Conservation (phyloP, 2,888 invertebrate genomes). For the Zhuqinia jingwanae region DNA sequence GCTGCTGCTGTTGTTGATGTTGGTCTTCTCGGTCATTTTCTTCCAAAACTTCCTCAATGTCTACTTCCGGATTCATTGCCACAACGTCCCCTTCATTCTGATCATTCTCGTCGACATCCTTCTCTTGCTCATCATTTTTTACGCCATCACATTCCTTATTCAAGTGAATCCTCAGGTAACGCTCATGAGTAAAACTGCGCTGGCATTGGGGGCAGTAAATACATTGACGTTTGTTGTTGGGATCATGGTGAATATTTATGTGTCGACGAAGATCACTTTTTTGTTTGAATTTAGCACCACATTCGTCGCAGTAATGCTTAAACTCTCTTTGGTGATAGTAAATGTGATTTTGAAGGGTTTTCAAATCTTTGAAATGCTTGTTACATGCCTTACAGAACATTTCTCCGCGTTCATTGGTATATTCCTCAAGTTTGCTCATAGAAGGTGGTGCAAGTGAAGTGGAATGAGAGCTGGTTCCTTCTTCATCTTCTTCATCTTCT, state of each 20-base stretch:
- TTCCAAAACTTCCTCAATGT: slow-evolving; percentile 36
- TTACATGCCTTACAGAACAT: slow-evolving; percentile 65
- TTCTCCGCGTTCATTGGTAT: slow-evolving; percentile 62
- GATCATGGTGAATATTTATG: slow-evolving; percentile 64
- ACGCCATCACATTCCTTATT: slow-evolving; percentile 49
- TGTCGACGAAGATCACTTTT: slow-evolving; percentile 67
- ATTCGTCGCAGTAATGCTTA: slow-evolving; percentile 60
- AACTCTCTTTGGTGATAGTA: slow-evolving; percentile 68
- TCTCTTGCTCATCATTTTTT: background rate
- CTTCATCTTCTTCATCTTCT: background rate
- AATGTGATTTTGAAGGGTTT: slow-evolving; percentile 60
- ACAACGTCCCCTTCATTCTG: background rate
- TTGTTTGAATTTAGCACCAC: slow-evolving; percentile 71
- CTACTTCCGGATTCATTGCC: background rate
- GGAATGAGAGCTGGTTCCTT: background rate
- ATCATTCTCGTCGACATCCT: background rate
- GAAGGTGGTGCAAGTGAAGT: slow-evolving; percentile 58
- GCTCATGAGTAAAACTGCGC: slow-evolving; percentile 65
- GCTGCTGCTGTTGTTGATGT: background rate
- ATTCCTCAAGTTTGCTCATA: slow-evolving; percentile 61
- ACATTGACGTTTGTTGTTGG: slow-evolving; percentile 43
- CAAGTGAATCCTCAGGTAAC: slow-evolving; percentile 69
- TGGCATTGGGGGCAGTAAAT: slow-evolving; percentile 66
- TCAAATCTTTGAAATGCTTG: slow-evolving; percentile 63
- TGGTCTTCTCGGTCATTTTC: background rate